Evolutionary conservation across 2,888 invertebrate genomes (phyloP).

Genomic region (Himalopsyche anomala): DNA sequence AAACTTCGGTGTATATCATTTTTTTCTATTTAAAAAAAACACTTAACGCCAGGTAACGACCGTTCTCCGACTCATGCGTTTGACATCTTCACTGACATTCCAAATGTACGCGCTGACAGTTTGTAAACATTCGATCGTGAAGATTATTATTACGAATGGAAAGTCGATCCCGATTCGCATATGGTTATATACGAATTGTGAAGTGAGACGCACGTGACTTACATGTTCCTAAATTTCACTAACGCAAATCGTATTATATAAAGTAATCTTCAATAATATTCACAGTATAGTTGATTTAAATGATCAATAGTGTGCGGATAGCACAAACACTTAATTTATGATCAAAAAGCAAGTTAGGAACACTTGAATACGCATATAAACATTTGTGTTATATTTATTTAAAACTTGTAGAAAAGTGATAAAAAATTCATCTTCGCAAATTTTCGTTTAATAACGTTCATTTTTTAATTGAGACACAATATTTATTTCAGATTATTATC

Average conservation of each 20-base stretch:
- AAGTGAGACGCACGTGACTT: background rate
- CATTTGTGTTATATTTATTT: no score
- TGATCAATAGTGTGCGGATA: no score
- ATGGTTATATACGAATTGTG: background rate
- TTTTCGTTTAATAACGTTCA: no score
- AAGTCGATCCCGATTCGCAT: slow-evolving; percentile 5
- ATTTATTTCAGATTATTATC: no score
- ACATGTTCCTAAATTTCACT: background rate
- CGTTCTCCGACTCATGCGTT: background rate
- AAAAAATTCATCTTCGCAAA: no score
- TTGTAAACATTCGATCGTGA: background rate
- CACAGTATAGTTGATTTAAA: background rate
- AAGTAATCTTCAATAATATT: background rate
- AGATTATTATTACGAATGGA: slow-evolving; percentile 17
- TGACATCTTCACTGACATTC: background rate
- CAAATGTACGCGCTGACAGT: background rate
- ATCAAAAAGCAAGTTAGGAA: no score
- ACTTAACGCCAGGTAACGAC: background rate
- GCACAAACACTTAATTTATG: no score
- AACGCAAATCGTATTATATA: background rate
- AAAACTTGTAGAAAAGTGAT: no score
- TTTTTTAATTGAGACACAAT: no score
- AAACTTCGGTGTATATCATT: slow-evolving; percentile 9
- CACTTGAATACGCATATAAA: no score
- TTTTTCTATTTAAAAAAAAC: slow-evolving; percentile 5